These are phyloP conservation scores for Harpalus rufipes DNA, from an alignment of 2,888 invertebrate species.

Conservation along the genomic window DNA sequence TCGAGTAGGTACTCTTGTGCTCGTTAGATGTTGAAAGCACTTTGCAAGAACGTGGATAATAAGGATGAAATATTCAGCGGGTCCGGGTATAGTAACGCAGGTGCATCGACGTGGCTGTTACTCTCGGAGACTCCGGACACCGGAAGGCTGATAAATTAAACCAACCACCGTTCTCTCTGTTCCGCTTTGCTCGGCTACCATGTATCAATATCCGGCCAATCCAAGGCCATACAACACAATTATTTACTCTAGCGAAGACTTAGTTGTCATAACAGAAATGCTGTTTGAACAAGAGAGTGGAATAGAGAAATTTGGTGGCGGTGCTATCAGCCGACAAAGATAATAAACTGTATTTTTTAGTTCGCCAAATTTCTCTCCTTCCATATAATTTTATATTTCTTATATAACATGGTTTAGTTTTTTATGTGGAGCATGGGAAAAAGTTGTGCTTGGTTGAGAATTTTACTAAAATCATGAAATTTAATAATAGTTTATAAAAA, in stretches of 20 bases:
- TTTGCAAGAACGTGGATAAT: conserved; percentile 61
- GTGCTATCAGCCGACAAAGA: neutral
- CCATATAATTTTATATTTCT: too few species aligned
- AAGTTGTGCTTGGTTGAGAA: too few species aligned
- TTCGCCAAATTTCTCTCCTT: too few species aligned
- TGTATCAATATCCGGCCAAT: conserved; percentile 48
- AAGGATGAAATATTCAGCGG: conserved; percentile 72
- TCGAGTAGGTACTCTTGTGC: conserved; percentile 57
- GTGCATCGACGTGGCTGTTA: conserved; percentile 74
- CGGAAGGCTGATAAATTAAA: conserved; percentile 59
- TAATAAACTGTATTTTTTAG: conserved; percentile 71
- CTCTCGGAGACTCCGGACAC: conserved; percentile 55
- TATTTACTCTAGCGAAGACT: neutral
- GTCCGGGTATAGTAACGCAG: conserved; percentile 72
- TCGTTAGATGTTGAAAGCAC: conserved; percentile 58
- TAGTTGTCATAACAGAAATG: conserved; percentile 71
- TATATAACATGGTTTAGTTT: too few species aligned
- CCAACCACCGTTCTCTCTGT: neutral
- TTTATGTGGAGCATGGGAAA: too few species aligned
- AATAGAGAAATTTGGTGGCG: conserved; percentile 72
- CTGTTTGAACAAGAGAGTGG: neutral
- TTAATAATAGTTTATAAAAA: too few species aligned
- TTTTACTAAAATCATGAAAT: too few species aligned
- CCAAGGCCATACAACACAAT: neutral
- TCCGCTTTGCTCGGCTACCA: neutral